Conservation (phyloP, 2,888 invertebrate species). For the Hyposoter dolosus region DNA sequence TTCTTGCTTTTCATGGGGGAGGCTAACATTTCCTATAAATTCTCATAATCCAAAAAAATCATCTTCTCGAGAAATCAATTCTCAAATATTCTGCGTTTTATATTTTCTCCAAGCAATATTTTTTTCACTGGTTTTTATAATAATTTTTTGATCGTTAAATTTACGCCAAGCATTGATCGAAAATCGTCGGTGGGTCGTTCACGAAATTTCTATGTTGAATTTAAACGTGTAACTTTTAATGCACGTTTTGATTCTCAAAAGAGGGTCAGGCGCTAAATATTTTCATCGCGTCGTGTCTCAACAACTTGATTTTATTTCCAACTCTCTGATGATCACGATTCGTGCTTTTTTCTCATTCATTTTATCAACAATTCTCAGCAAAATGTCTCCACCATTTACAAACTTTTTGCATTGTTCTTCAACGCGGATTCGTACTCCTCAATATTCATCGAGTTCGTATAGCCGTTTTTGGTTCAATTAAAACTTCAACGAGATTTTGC, state of each 20-base stretch:
- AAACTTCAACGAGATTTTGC: neutral
- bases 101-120: neutral
- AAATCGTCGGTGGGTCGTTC: neutral
- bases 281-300: conserved; percentile 20
- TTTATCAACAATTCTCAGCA: neutral
- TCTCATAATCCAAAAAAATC: too few species aligned
- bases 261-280: conserved; percentile 18
- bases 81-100: neutral
- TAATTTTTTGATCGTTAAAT: neutral
- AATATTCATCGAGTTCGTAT: neutral
- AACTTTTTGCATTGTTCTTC: neutral
- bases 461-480: neutral
- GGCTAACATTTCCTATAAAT: too few species aligned
- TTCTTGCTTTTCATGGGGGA: too few species aligned
- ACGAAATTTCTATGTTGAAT: conserved; percentile 1
- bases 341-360: conserved; percentile 9
- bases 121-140: conserved; percentile 1
- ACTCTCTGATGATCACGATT: conserved; percentile 12
- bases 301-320: conserved; percentile 34
- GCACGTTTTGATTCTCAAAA: conserved; percentile 32
- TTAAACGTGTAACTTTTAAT: conserved; percentile 17
- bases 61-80: neutral
- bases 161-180: neutral
- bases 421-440: neutral
- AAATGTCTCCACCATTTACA: neutral